These are phyloP conservation scores for Penaeus monodon DNA, from an alignment of 2,888 invertebrate species.

Conservation along the genomic window DNA sequence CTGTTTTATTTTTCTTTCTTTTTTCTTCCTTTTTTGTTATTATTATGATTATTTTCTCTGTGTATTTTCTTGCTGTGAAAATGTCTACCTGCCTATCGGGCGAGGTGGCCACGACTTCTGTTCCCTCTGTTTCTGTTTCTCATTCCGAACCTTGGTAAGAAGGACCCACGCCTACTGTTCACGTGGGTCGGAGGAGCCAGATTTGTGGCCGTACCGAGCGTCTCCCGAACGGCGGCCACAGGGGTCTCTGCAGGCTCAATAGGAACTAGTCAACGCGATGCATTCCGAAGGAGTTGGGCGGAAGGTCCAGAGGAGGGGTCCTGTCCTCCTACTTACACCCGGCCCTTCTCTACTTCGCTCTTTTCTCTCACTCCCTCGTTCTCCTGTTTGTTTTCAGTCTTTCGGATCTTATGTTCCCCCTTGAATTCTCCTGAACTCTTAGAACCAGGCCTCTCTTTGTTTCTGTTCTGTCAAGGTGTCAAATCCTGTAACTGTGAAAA, in stretches of 20 bases:
- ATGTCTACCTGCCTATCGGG: too few species aligned
- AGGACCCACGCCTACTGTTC: too few species aligned
- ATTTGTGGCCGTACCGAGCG: not conserved
- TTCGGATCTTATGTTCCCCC: not conserved
- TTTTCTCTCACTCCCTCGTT: not conserved
- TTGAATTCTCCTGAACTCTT: not conserved
- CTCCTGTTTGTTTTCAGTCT: not conserved
- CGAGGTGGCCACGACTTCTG: too few species aligned
- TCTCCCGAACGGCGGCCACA: not conserved
- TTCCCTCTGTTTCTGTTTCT: too few species aligned
- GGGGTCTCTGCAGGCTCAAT: not conserved
- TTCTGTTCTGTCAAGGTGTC: not conserved
- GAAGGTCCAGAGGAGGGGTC: not conserved
- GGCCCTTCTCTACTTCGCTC: not conserved
- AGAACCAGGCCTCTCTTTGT: not conserved
- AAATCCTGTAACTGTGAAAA: not conserved
- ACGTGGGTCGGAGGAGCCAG: too few species aligned
- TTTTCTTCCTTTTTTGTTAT: too few species aligned
- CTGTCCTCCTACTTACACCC: not conserved
- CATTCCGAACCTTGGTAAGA: too few species aligned
- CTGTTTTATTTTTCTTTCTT: too few species aligned
- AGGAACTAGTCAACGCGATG: slow-evolving; percentile 10
- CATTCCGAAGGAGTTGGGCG: not conserved
- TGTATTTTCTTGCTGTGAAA: too few species aligned
- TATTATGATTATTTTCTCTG: too few species aligned